Base-by-base conservation (phyloP, 2,888 invertebrate genomes). In the Drosophila leonis region DNA sequence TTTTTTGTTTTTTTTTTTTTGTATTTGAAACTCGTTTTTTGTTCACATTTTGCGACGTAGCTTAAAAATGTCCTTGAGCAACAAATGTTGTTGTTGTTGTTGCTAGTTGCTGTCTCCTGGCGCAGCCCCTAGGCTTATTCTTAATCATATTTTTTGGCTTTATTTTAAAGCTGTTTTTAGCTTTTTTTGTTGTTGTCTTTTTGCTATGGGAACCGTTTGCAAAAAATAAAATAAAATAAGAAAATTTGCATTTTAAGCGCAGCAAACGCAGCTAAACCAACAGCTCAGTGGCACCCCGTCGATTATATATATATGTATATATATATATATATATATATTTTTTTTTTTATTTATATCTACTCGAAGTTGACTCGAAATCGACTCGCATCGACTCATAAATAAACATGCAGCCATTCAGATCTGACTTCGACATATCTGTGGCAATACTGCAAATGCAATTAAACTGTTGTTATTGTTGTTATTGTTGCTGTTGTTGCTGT, bases 61-160 rank as follows among this genome's bases (percentile, higher is more conserved):
- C 72, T 83, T 57, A 48, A 71, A 64, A 81, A 83, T 79, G 86
- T 78, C 83, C 83, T 83, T 86, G 81, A 81, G 74, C 65, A 60
- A 33, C 63, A 73, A 42, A 63, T 72, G 35, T 24, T 24, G 60
- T 33, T 68, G 68, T 69, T 68, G 68, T 66, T 69, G 57, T 59
- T 52, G 60, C 33, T 65, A 54, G 60, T 69, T 69, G 75, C 62
- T 75, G 75, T 70, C 70, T 65, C 59, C 57, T 70, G 62, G 31
- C 69, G 31, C 56, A 49, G 76, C 72, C 72, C 64, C 69, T 66
- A 55, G 65, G 46, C 64, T 44, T 35, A 18, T 27, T 31, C n/a
- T 31, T 12, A 31, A 31, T 18, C 3, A 27, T 29, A 15, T 12
- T 20, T 18, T 41, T 41, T 18, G 12, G 24, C 7, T 6, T 48